Evolutionary conservation across 2,888 invertebrate species (phyloP), one percentile per base, ranked within the genome.

Genomic region (Cynaeus angustus): DNA sequence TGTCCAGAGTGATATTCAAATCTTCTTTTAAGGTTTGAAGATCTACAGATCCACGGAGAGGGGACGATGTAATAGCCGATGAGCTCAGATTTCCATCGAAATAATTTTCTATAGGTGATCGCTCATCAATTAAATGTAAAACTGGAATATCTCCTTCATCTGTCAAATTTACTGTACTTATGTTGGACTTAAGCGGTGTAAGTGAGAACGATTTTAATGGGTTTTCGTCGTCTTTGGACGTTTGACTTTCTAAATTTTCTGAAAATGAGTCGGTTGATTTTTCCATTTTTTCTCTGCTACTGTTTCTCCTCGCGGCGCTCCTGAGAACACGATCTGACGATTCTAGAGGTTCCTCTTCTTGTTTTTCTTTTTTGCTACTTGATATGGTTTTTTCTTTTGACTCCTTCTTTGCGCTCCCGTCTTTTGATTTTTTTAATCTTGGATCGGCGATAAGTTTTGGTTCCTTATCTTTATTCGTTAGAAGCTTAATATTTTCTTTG

Each of bases 61-160:
- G 55, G 0, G 55, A 16, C 10, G 55, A 38, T n/a, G 37, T 55
- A 13, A 7, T n/a, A 1, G 28, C 10, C 4, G 9, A 10, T n/a
- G 28, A 4, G 26, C 10, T 28, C 7, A 46, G 8, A 52, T 30
- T 52, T 10, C 1, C 7, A 3, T 52, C 52, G 9, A 52, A 55
- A 37, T 16, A 28, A 52, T 28, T 21, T 30, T 30, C 21, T 10
- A 8, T 41, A 21, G 38, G 38, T 14, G 21, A 21, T 21, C 21
- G 21, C 21, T 21, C 6, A 6, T 64, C 64, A 1, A n/a, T 5
- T 16, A 64, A 7, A 9, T 64, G 64, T 8, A 64, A 43, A 10
- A 43, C 43, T 6, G 64, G 64, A 10, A 64, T 52, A 1, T 64
- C 64, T 12, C 43, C 64, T n/a, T 64, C 53, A 28, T 43, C 13